Base-by-base conservation (phyloP, 2,113 vertebrate genomes). In the Drymodes brunneopygia region DNA sequence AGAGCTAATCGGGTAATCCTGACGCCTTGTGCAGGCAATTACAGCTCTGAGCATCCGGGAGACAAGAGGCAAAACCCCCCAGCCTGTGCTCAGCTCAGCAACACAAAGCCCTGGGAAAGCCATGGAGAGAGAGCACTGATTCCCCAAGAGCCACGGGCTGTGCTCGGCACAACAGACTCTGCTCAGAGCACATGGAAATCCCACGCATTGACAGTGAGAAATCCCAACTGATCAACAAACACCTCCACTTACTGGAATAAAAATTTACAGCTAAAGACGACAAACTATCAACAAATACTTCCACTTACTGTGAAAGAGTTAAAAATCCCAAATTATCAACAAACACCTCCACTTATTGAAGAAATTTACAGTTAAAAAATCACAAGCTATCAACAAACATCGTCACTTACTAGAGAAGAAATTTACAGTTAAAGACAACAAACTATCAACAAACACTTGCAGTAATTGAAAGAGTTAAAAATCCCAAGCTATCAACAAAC, bases 1-100 rank as follows among this genome's bases (percentile, higher is more conserved):
- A 62, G 51, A 89, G 91, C 81, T 96, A 86, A 94, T 95, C 67
- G 28, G 45, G 86, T 87, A 95, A 94, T 91, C 92, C 93, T 64
- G 29, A 62, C 1, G 18, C 51, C 60, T 94, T 78, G 40, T 81
- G 53, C 71, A 92, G 64, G 74, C 71, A 92, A 58, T 86, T 96
- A 56, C 56, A 85, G 64, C 91, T 81, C 82, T 36, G 40, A 90
- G 73, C 65, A 92, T 28, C 74, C 84, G 36, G 31, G 44, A 93
- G 65, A 53, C n/a, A 42, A 20, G 45, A 77, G 35, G 24, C 29
- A 93, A 90, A 94, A 38, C 61, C 51, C 31, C 67, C 56, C 81
- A 71, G 81, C 71, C 87, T 66, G 90, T 50, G 0, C 38, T 50
- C 12, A 15, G 58, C 38, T 82, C 72, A 50, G 47, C 62, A 64